These are phyloP conservation scores for Ceratina australensis DNA, from an alignment of 1,140 invertebrate species.

Conservation along the genomic window DNA sequence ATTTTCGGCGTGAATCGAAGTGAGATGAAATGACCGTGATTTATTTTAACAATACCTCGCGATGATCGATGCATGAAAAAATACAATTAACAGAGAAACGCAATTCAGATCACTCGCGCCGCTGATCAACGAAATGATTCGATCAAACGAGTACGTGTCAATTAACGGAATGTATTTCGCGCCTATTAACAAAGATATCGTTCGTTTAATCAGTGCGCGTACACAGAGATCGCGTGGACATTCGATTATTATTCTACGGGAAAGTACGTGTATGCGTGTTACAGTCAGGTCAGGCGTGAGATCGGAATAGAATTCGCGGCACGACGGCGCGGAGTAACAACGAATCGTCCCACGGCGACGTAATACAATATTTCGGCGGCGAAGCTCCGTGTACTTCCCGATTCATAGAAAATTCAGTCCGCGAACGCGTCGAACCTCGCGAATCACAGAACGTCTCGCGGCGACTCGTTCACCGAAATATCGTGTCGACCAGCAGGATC, in stretches of 20 bases:
- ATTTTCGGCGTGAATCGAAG: not conserved
- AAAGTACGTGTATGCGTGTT: not conserved
- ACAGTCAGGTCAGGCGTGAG: not conserved
- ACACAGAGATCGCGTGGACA: constrained; percentile 2
- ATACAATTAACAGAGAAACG: too few relatives aligned
- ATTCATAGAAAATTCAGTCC: constrained; percentile 38
- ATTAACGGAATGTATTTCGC: constrained; percentile 6
- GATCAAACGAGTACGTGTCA: not conserved
- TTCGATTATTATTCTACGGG: constrained; percentile 27
- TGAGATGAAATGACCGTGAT: too few relatives aligned
- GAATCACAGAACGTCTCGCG: constrained; percentile 15
- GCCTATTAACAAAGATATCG: constrained; percentile 2
- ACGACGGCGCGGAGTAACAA: not conserved
- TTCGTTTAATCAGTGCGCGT: not conserved
- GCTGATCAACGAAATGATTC: not conserved
- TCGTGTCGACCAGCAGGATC: constrained; percentile 51
- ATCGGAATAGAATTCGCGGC: not conserved
- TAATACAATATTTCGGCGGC: not conserved
- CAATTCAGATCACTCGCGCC: too few relatives aligned
- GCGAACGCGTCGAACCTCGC: constrained; percentile 21
- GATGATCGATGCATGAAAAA: too few relatives aligned
- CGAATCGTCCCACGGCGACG: not conserved
- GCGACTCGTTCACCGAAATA: constrained; percentile 52
- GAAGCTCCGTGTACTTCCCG: not conserved
- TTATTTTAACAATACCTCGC: too few relatives aligned